phyloP scores from a whole-genome alignment of 2,113 vertebrate genomes.

The Malurus alboscapulatus region DNA sequence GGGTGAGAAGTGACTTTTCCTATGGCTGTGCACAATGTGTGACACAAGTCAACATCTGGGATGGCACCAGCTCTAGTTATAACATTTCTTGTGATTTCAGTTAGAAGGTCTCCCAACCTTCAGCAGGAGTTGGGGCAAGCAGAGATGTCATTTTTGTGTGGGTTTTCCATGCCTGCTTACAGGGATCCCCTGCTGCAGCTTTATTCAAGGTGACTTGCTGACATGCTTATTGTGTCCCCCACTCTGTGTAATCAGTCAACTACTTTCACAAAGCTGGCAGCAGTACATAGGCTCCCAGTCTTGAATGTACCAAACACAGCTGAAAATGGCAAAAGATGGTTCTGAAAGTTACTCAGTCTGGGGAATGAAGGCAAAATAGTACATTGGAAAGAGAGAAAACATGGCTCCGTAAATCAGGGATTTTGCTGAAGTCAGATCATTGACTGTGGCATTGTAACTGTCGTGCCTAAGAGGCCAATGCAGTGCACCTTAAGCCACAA shows the following conservation, averaged over 20 bases:
- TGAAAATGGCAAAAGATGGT: background rate
- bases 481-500: background rate
- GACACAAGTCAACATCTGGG: background rate
- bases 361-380: background rate
- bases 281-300: accelerated
- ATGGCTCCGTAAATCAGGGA: background rate
- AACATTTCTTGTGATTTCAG: background rate
- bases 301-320: background rate
- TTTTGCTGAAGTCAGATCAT: background rate
- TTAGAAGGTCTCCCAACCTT: background rate
- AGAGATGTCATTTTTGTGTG: background rate
- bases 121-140: background rate
- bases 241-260: background rate
- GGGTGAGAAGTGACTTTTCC: background rate
- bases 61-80: background rate
- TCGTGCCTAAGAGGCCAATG: background rate
- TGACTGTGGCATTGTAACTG: background rate
- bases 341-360: background rate
- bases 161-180: background rate
- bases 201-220: background rate
- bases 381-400: background rate
- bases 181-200: background rate
- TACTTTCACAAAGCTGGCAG: background rate
- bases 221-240: accelerated
- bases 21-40: accelerated